Evolutionary conservation across 1,140 invertebrate genomes (phyloP).

Genomic region (Saccostrea glomerata): DNA sequence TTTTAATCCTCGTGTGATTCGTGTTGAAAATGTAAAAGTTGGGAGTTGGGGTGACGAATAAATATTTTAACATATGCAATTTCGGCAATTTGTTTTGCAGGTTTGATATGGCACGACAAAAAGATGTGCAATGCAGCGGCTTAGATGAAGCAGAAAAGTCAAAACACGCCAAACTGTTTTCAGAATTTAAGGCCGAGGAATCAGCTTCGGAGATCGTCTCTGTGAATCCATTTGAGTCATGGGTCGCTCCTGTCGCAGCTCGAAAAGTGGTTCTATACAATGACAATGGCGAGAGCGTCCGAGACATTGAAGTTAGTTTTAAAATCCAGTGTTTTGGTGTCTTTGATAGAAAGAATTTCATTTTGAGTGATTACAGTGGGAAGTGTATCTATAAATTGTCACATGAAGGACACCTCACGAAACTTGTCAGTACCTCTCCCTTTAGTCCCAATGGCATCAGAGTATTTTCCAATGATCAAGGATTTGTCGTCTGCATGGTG

Average conservation of each 20-base stretch:
- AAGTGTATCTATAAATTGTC: conserved; percentile 26
- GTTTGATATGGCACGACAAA: neutral
- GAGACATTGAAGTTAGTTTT: neutral
- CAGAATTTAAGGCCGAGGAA: neutral
- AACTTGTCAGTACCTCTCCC: conserved; percentile 39
- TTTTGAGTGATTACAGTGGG: conserved; percentile 31
- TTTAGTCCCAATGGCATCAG: conserved; percentile 38
- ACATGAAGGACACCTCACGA: neutral
- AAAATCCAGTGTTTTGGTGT: conserved; percentile 36
- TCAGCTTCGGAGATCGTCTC: neutral
- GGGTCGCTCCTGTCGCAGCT: conserved; percentile 13
- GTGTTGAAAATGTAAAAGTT: neutral
- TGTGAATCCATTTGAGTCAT: conserved; percentile 24
- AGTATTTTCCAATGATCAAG: conserved; percentile 12
- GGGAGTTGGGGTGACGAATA: too few relatives aligned
- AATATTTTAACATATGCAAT: neutral
- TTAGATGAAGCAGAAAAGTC: neutral
- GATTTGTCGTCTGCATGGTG: conserved; percentile 31
- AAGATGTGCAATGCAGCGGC: neutral
- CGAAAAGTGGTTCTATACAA: conserved; percentile 4
- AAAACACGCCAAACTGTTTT: conserved; percentile 12
- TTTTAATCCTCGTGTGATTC: neutral
- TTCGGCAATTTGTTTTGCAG: neutral
- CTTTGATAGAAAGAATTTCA: conserved; percentile 29
- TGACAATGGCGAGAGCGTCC: conserved; percentile 13